These are phyloP conservation scores for Drosophila ustulata DNA, from an alignment of 2,888 invertebrate genomes.

Conservation along the genomic window DNA sequence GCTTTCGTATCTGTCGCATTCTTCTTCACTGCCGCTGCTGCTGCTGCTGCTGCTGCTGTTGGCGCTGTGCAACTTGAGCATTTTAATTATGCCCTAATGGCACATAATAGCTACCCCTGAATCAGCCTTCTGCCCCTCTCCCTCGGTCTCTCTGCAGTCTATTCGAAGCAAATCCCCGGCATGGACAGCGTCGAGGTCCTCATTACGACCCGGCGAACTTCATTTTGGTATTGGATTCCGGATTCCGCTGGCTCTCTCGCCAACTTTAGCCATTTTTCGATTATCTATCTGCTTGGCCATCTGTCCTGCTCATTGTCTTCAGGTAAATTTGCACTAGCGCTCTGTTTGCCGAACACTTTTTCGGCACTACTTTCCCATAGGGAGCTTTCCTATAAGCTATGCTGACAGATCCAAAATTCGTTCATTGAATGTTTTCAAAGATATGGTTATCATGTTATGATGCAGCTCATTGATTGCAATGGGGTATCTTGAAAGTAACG, in stretches of 20 bases:
- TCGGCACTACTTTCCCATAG: not conserved
- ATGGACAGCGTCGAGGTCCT: slow-evolving; percentile 31
- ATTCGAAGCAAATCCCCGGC: slow-evolving; percentile 8
- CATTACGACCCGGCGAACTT: slow-evolving; percentile 60
- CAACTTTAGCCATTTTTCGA: slow-evolving; percentile 66
- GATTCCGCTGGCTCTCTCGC: slow-evolving; percentile 4
- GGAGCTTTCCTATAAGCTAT: slow-evolving; percentile 1
- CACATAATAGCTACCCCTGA: slow-evolving; percentile 75
- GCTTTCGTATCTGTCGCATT: slow-evolving; percentile 30
- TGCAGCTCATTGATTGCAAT: too few relatives aligned
- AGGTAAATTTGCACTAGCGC: slow-evolving; percentile 70
- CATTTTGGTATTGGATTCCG: slow-evolving; percentile 47
- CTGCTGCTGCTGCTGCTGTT: not conserved
- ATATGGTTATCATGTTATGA: too few relatives aligned
- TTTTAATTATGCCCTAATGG: slow-evolving; percentile 84
- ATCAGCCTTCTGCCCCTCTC: slow-evolving; percentile 6
- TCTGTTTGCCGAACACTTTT: slow-evolving; percentile 51
- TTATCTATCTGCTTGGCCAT: slow-evolving; percentile 55
- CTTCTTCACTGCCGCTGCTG: slow-evolving; percentile 14
- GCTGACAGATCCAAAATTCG: not conserved
- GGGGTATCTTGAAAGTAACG: too few relatives aligned
- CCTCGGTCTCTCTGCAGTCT: not conserved
- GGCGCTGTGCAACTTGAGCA: slow-evolving; percentile 71
- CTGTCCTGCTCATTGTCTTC: slow-evolving; percentile 48
- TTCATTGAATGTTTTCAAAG: too few relatives aligned